Percentiles rank a stretch among this genome's conserved stretches.
Evolutionary conservation across 1,140 invertebrate genomes (phyloP).

Genomic region (Hylyphantes graminicola): DNA sequence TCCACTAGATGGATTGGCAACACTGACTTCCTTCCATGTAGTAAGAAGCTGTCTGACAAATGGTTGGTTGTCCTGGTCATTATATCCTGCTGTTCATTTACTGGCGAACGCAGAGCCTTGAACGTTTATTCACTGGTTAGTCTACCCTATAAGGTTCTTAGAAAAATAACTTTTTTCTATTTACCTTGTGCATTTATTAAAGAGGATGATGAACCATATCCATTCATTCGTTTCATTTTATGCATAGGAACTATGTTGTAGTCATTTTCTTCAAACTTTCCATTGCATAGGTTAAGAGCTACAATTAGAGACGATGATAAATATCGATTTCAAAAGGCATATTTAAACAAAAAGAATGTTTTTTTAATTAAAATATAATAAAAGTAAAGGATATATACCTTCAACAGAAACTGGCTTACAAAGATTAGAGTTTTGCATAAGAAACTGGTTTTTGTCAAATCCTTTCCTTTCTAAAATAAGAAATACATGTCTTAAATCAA

Average conservation of each 20-base stretch:
- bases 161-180: no score
- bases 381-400: not conserved
- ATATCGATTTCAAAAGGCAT: not conserved
- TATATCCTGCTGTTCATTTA: no score
- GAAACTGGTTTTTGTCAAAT: not conserved
- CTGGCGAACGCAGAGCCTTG: no score
- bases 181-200: not conserved
- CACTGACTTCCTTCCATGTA: no score
- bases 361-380: not conserved
- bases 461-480: conserved; percentile 14
- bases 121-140: no score
- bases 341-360: not conserved
- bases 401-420: conserved; percentile 45
- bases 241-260: conserved; percentile 21
- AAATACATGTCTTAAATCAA: no score
- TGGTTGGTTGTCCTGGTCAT: no score
- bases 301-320: not conserved
- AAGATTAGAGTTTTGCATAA: not conserved
- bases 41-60: no score
- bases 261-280: not conserved
- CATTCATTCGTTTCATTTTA: conserved; percentile 8
- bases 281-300: conserved; percentile 43
- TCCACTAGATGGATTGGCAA: no score
- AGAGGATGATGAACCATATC: conserved; percentile 30
- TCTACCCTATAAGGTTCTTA: no score